Conservation (phyloP, 2,888 invertebrate species). For the Drosophila longiperda region DNA sequence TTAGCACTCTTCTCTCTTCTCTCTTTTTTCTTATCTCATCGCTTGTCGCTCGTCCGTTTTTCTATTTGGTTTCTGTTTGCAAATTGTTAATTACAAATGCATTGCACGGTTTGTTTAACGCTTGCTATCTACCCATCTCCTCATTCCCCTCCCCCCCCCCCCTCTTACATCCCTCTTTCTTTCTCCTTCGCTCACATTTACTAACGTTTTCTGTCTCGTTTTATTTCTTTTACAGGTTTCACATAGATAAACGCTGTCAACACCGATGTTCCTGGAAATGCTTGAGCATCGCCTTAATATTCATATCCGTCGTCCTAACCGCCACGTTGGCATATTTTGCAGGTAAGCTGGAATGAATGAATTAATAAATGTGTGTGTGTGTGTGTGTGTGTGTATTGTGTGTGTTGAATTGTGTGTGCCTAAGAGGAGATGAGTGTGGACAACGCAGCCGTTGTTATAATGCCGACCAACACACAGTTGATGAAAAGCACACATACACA, state of each 20-base stretch:
- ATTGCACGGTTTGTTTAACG: slow-evolving; percentile 51
- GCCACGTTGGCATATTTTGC: slow-evolving; percentile 98
- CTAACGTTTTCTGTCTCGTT: slow-evolving; percentile 30
- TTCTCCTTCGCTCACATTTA: slow-evolving; percentile 14
- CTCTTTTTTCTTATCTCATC: not conserved
- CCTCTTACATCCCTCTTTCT: not conserved
- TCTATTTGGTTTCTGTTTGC: slow-evolving; percentile 40
- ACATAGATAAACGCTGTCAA: slow-evolving; percentile 97
- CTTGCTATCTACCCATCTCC: not conserved
- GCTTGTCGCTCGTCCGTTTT: not conserved
- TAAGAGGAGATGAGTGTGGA: slow-evolving; percentile 29
- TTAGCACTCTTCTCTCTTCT: too few relatives aligned
- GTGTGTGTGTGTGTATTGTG: slow-evolving; percentile 9
- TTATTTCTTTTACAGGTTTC: slow-evolving; percentile 87
- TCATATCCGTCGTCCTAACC: slow-evolving; percentile 94
- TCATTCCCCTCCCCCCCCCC: not conserved
- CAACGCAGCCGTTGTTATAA: slow-evolving; percentile 58
- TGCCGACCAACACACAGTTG: slow-evolving; percentile 69
- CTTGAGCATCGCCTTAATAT: slow-evolving; percentile 96
- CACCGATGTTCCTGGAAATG: slow-evolving; percentile 99
- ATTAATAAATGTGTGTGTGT: slow-evolving; percentile 1
- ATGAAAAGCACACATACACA: slow-evolving; percentile 78
- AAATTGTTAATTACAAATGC: slow-evolving; percentile 62
- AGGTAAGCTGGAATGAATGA: slow-evolving; percentile 88
- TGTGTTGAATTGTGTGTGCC: not conserved